These are phyloP conservation scores for Onchidella celtica DNA, from an alignment of 2,888 invertebrate genomes.

Conservation along the genomic window DNA sequence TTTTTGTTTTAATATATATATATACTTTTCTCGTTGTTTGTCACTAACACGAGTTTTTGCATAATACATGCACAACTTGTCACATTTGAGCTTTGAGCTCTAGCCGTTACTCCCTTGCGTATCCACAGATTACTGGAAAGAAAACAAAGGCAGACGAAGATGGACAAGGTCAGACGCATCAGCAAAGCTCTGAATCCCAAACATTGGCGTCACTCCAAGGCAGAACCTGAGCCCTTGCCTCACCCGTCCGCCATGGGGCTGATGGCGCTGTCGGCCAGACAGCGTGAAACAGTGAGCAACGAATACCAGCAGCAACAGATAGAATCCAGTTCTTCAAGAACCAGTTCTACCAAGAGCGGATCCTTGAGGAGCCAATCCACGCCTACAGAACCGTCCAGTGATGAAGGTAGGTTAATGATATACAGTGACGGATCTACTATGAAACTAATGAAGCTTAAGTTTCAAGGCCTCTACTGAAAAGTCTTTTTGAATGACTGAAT, in stretches of 20 bases:
- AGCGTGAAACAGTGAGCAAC: slow-evolving; percentile 4
- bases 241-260: slow-evolving; percentile 46
- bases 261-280: background rate
- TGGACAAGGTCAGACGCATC: slow-evolving; percentile 51
- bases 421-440: too few relatives aligned
- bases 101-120: too few relatives aligned
- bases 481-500: too few relatives aligned
- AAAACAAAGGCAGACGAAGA: slow-evolving; percentile 24
- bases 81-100: too few relatives aligned
- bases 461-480: too few relatives aligned
- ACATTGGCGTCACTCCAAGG: slow-evolving; percentile 45
- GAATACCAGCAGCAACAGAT: slow-evolving; percentile 35
- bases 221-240: slow-evolving; percentile 39
- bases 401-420: slow-evolving; percentile 40
- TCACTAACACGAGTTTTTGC: background rate
- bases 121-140: slow-evolving; percentile 20
- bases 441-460: too few relatives aligned
- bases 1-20: too few relatives aligned
- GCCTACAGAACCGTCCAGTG: slow-evolving; percentile 31
- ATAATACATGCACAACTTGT: too few relatives aligned
- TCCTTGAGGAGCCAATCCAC: slow-evolving; percentile 21
- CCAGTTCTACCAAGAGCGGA: background rate
- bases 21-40: too few relatives aligned
- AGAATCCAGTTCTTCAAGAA: background rate
- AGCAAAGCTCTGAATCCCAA: slow-evolving; percentile 53